phyloP scores from a whole-genome alignment of 2,113 vertebrate genomes.

The Eonycteris spelaea region DNA sequence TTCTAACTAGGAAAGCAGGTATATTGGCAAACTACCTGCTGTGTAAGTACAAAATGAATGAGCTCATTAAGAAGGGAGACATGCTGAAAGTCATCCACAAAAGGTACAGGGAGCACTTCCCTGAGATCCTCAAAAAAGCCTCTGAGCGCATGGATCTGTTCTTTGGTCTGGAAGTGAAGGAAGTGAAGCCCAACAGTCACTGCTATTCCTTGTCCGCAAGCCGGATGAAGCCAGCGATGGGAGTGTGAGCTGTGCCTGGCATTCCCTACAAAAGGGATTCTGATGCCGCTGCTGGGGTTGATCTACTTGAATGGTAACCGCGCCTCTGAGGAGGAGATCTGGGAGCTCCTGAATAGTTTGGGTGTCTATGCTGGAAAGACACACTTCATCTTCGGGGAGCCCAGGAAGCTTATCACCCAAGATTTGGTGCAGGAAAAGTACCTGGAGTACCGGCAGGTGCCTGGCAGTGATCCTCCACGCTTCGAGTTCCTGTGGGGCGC shows the following conservation, averaged over 20 bases:
- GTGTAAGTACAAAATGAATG: not conserved
- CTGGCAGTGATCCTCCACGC: not conserved
- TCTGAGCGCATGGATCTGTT: not conserved
- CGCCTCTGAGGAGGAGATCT: not conserved
- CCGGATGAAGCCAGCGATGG: not conserved
- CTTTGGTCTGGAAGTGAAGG: not conserved
- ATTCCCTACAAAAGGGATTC: slow-evolving; percentile 27
- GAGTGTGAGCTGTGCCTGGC: not conserved
- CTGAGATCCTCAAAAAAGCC: not conserved
- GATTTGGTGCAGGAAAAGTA: slow-evolving; percentile 47
- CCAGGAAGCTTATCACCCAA: slow-evolving; percentile 45
- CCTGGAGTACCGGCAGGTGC: not conserved
- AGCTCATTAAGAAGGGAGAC: not conserved
- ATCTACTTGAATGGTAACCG: slow-evolving; percentile 47
- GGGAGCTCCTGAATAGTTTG: slow-evolving; percentile 31
- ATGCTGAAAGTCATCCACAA: not conserved
- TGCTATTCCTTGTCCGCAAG: not conserved
- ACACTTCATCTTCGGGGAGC: slow-evolving; percentile 48
- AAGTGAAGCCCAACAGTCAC: not conserved
- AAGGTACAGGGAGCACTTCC: not conserved
- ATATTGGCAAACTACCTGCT: not conserved
- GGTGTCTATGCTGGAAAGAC: not conserved
- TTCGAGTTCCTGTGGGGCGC: slow-evolving; percentile 56
- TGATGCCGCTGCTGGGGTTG: slow-evolving; percentile 32
- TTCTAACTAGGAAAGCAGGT: not conserved